Evolutionary conservation across 2,797 vertebrate species (phyloP).

Genomic region (Sebastes oblongus): DNA sequence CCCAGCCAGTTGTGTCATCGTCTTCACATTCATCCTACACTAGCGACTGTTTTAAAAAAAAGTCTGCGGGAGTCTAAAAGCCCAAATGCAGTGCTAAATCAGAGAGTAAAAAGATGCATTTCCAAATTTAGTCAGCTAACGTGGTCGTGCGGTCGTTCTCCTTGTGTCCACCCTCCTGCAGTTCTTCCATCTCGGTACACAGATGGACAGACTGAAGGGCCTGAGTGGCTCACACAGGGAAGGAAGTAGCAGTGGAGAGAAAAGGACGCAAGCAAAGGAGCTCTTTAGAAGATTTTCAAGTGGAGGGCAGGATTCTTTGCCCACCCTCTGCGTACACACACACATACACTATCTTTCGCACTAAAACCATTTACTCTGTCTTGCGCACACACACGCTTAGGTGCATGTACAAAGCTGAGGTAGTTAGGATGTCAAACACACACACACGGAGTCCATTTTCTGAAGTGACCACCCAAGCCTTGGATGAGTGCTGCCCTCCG

Average conservation of each 20-base stretch:
- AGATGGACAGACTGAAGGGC: constrained; percentile 6
- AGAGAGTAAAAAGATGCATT: not conserved
- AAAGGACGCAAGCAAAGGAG: not conserved
- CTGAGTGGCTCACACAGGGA: not conserved
- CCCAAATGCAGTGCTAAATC: not conserved
- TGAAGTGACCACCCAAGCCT: constrained; percentile 72
- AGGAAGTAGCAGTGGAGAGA: not conserved
- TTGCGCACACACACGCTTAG: not conserved
- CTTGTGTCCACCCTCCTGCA: not conserved
- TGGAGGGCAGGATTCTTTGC: constrained; percentile 7
- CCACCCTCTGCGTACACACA: not conserved
- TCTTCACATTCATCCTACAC: not conserved
- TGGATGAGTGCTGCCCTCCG: constrained; percentile 63
- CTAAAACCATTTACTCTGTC: not conserved
- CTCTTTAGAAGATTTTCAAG: constrained; percentile 29
- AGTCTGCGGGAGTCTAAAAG: not conserved
- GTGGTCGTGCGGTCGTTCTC: not conserved
- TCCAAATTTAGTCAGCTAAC: not conserved
- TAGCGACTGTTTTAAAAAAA: not conserved
- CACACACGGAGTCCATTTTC: constrained; percentile 56
- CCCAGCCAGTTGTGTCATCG: not conserved
- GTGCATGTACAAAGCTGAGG: constrained; percentile 18
- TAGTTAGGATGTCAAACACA: constrained; percentile 21
- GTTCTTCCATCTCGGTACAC: not conserved
- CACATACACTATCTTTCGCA: not conserved